Percentiles rank a stretch among this genome's conserved stretches.
Conservation (phyloP, 2,888 invertebrate genomes). For the Ochlodes sylvanus region DNA sequence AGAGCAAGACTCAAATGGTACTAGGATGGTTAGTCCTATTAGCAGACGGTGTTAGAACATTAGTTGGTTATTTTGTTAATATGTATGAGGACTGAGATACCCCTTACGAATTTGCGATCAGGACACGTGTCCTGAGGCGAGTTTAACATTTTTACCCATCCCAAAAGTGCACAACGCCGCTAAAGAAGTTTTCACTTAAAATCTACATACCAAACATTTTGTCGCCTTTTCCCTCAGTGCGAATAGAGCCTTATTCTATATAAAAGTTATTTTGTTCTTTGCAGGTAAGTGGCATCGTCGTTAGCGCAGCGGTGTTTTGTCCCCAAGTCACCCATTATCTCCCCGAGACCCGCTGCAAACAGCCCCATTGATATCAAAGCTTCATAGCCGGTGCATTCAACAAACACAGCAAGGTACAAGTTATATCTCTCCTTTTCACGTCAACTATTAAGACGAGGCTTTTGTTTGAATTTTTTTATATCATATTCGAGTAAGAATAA, state of each 20-base stretch:
- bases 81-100: too few species aligned
- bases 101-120: too few species aligned
- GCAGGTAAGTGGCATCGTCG: slow-evolving; percentile 47
- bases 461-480: slow-evolving; percentile 20
- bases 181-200: too few species aligned
- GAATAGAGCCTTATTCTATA: slow-evolving; percentile 17
- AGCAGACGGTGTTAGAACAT: too few species aligned
- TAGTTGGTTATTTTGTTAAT: too few species aligned
- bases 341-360: slow-evolving; percentile 26
- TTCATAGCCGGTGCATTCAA: slow-evolving; percentile 30
- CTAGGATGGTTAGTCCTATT: too few species aligned
- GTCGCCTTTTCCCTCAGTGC: not conserved
- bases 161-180: too few species aligned
- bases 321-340: slow-evolving; percentile 35
- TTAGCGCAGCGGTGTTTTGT: slow-evolving; percentile 43
- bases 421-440: slow-evolving; percentile 18
- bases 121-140: too few species aligned
- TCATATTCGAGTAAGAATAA: not conserved
- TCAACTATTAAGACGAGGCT: slow-evolving; percentile 19
- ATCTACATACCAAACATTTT: not conserved
- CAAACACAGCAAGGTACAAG: slow-evolving; percentile 12
- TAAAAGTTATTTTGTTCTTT: slow-evolving; percentile 43
- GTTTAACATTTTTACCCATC: too few species aligned
- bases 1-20: too few species aligned
- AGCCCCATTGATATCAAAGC: slow-evolving; percentile 33